Evolutionary conservation across 2,888 invertebrate species (phyloP).

Genomic region (Phortica okadai): DNA sequence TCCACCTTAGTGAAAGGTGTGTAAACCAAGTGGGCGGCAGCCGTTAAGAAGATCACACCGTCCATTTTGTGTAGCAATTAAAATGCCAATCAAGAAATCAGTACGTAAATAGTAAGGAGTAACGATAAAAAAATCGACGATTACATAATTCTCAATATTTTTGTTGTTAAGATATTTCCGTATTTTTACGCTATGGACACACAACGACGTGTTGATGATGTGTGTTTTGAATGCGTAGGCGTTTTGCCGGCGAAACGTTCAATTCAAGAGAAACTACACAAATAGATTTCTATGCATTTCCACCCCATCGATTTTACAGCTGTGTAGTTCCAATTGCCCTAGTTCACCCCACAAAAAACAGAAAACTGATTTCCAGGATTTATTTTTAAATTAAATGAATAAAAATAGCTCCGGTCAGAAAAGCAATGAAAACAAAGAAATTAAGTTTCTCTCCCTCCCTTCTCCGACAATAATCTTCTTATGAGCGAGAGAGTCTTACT

Average conservation of each 20-base stretch:
- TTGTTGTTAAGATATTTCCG: constrained; percentile 2
- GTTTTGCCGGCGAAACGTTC: background rate
- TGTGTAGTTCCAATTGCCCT: background rate
- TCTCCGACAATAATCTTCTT: too few relatives aligned
- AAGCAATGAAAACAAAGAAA: background rate
- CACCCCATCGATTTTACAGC: too few relatives aligned
- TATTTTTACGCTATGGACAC: background rate
- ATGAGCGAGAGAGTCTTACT: too few relatives aligned
- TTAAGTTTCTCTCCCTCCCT: too few relatives aligned
- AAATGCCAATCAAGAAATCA: background rate
- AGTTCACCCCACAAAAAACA: background rate
- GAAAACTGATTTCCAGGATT: constrained; percentile 61
- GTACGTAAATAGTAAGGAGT: background rate
- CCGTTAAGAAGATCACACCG: constrained; percentile 84
- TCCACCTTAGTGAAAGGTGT: constrained; percentile 99
- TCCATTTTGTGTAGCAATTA: constrained; percentile 79
- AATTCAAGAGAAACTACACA: too few relatives aligned
- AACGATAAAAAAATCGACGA: constrained; percentile 29
- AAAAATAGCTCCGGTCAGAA: constrained; percentile 54
- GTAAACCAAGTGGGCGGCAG: constrained; percentile 87
- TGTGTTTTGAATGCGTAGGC: constrained; percentile 16
- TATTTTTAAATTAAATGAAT: constrained; percentile 52
- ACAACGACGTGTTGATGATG: constrained; percentile 5
- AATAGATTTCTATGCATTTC: too few relatives aligned
- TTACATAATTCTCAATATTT: constrained; percentile 58